A percentile compares a stretch with the other conserved stretches of the same genome.
These are phyloP conservation scores for Tetranychus urticae DNA, from an alignment of 1,140 invertebrate genomes.

Conservation along the genomic window DNA sequence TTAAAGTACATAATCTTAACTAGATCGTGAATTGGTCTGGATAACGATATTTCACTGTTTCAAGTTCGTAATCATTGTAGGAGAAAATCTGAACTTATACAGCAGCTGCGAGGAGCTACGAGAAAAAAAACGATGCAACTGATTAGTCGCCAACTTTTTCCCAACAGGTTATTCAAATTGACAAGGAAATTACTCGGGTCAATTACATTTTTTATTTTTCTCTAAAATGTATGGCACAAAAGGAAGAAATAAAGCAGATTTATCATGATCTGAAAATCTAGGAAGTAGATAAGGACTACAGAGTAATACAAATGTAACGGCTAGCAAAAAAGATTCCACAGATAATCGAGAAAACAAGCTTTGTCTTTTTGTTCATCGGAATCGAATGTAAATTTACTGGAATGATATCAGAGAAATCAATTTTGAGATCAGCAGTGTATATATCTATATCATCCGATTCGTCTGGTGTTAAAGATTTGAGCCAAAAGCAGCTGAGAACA, in stretches of 20 bases:
- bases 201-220: no score
- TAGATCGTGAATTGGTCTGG: no score
- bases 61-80: no score
- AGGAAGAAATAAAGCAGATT: conserved; percentile 68
- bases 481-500: conserved; percentile 18
- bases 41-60: no score
- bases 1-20: no score
- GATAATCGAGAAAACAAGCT: conserved; percentile 30
- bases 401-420: neutral
- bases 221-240: conserved; percentile 55
- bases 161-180: no score
- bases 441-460: neutral
- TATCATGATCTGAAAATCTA: conserved; percentile 59
- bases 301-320: conserved; percentile 57
- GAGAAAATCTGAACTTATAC: no score
- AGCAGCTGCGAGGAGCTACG: no score
- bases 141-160: no score
- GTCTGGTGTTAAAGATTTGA: neutral
- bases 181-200: no score
- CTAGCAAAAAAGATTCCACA: conserved; percentile 33
- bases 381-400: neutral
- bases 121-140: no score
- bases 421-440: neutral
- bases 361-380: conserved; percentile 1
- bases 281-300: conserved; percentile 19